phyloP scores from a whole-genome alignment of 2,888 invertebrate genomes.

The Apodemia hepburni region DNA sequence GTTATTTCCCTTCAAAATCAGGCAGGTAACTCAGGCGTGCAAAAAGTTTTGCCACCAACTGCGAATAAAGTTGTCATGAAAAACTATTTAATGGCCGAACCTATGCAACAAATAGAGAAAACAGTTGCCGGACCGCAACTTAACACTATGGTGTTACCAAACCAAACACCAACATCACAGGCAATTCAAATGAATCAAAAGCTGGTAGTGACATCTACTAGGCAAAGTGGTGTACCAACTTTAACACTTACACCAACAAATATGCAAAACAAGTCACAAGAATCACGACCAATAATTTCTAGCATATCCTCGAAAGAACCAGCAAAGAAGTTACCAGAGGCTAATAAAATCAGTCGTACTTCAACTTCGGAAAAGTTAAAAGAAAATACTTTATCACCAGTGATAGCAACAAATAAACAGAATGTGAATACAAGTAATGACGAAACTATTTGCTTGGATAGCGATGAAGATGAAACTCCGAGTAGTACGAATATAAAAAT shows the following conservation, averaged over 20 bases:
- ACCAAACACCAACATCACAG: background rate
- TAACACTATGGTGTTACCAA: background rate
- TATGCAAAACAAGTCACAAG: background rate
- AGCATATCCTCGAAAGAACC: background rate
- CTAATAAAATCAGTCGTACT: background rate
- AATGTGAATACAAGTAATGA: background rate
- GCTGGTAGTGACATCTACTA: background rate
- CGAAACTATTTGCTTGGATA: slow-evolving; percentile 56
- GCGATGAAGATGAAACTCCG: slow-evolving; percentile 56
- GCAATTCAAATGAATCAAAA: background rate
- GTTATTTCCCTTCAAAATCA: background rate
- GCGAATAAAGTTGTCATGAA: background rate
- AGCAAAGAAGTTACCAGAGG: background rate
- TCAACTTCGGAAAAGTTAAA: background rate
- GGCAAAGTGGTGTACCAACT: background rate
- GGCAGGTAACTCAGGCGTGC: background rate
- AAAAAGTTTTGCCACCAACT: background rate
- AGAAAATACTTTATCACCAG: background rate
- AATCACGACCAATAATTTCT: background rate
- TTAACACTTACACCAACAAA: slow-evolving; percentile 1
- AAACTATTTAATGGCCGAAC: background rate
- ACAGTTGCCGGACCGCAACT: background rate
- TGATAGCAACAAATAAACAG: background rate
- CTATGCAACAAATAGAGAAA: background rate
- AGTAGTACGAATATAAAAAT: background rate